These are phyloP conservation scores for Lasioglossum marginatum DNA, from an alignment of 2,888 invertebrate genomes.

Conservation along the genomic window DNA sequence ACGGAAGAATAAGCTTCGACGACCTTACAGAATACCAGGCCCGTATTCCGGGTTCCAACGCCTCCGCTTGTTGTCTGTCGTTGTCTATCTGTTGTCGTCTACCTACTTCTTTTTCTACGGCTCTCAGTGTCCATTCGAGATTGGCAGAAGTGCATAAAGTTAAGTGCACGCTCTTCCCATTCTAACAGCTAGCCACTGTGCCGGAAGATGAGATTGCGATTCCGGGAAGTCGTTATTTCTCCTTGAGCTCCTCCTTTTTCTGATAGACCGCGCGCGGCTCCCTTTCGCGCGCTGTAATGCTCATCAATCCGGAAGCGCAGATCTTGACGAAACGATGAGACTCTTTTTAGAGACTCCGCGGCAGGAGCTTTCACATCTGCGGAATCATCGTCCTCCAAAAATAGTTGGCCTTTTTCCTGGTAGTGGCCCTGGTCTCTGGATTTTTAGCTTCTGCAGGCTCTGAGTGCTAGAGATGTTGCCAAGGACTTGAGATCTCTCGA, in stretches of 20 bases:
- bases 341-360: background rate
- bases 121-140: constrained; percentile 27
- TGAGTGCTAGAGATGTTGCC: background rate
- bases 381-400: background rate
- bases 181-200: constrained; percentile 13
- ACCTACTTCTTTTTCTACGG: background rate
- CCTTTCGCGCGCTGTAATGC: background rate
- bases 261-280: background rate
- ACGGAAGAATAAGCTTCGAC: constrained; percentile 9
- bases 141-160: constrained; percentile 38
- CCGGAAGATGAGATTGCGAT: constrained; percentile 31
- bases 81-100: background rate
- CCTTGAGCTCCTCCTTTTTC: background rate
- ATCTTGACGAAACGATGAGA: background rate
- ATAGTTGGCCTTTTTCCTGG: background rate
- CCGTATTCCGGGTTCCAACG: background rate
- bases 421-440: background rate
- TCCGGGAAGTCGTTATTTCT: constrained; percentile 10
- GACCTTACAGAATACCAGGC: constrained; percentile 1
- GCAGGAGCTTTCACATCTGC: background rate
- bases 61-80: background rate
- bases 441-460: background rate
- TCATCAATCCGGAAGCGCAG: background rate
- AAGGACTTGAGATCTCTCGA: background rate
- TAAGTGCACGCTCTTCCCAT: constrained; percentile 25